Percentiles rank a stretch among this genome's conserved stretches.
These are phyloP conservation scores for Ectemnius continuus DNA, from an alignment of 2,888 invertebrate genomes.

Conservation along the genomic window DNA sequence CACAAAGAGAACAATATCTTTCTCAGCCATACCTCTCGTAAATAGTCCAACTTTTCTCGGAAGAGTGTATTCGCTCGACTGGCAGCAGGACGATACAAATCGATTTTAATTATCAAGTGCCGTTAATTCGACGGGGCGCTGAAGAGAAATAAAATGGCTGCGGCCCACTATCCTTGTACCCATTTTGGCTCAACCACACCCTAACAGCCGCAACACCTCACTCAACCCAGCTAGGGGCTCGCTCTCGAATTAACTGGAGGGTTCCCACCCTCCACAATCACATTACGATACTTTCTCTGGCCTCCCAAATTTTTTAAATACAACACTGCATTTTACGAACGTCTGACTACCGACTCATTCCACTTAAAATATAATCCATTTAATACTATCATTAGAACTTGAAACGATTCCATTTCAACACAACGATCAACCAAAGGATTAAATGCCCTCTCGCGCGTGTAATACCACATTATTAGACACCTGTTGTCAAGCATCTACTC, in stretches of 20 bases:
- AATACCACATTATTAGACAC: too few species aligned
- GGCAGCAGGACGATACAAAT: too few species aligned
- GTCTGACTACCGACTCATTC: too few species aligned
- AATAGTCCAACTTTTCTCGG: constrained; percentile 30
- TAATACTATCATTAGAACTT: too few species aligned
- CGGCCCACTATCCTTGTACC: background rate
- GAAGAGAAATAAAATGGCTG: constrained; percentile 12
- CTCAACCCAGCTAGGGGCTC: constrained; percentile 17
- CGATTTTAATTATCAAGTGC: too few species aligned
- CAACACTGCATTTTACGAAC: background rate
- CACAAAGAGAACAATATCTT: constrained; percentile 20
- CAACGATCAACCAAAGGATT: too few species aligned
- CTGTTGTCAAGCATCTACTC: background rate
- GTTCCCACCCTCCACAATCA: constrained; percentile 22
- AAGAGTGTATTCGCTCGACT: background rate
- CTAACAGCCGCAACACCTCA: constrained; percentile 12
- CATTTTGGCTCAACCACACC: constrained; percentile 34
- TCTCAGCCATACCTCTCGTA: constrained; percentile 38
- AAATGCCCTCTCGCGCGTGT: too few species aligned
- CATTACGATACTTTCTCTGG: background rate
- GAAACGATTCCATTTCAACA: too few species aligned
- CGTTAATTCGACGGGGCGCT: too few species aligned
- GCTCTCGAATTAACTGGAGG: constrained; percentile 5
- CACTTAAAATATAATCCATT: too few species aligned
- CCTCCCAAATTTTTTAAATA: background rate